phyloP scores from a whole-genome alignment of 1,140 invertebrate genomes.

The Aphaenogaster ashmeadi region DNA sequence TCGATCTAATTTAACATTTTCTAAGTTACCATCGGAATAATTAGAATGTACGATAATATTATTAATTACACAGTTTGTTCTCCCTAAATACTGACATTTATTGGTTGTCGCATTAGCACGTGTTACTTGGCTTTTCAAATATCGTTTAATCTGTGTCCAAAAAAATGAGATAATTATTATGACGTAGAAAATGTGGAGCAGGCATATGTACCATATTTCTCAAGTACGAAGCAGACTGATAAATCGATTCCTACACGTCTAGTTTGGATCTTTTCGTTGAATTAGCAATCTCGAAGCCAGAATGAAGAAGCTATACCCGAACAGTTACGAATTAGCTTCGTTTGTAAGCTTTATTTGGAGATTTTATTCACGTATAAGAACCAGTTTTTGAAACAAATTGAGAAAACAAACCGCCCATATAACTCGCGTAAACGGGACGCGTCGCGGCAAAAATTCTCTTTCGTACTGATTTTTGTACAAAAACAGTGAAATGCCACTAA shows the following conservation, averaged over 20 bases:
- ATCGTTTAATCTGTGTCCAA: conserved; percentile 41
- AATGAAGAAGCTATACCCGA: not conserved
- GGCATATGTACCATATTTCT: conserved; percentile 29
- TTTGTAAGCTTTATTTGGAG: conserved; percentile 15
- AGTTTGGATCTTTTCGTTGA: conserved; percentile 42
- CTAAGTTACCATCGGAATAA: conserved; percentile 11
- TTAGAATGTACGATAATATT: conserved; percentile 18
- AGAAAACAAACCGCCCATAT: conserved; percentile 71
- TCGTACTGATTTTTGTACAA: conserved; percentile 60
- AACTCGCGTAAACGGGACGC: conserved; percentile 56
- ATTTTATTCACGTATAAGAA: conserved; percentile 38
- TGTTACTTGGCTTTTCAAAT: conserved; percentile 37
- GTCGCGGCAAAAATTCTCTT: conserved; percentile 49
- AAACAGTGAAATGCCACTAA: conserved; percentile 54
- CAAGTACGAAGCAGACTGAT: conserved; percentile 60
- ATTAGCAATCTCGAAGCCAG: conserved; percentile 28
- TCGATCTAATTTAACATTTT: conserved; percentile 11
- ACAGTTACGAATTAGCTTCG: conserved; percentile 41
- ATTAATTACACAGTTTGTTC: conserved; percentile 42
- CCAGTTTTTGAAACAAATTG: conserved; percentile 56
- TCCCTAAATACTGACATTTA: conserved; percentile 12
- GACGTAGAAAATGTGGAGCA: conserved; percentile 34
- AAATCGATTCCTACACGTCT: conserved; percentile 53
- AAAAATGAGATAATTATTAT: conserved; percentile 21
- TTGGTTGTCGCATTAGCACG: conserved; percentile 20